Base-by-base conservation (phyloP, 2,888 invertebrate genomes). In the Sipunculus nudus region DNA sequence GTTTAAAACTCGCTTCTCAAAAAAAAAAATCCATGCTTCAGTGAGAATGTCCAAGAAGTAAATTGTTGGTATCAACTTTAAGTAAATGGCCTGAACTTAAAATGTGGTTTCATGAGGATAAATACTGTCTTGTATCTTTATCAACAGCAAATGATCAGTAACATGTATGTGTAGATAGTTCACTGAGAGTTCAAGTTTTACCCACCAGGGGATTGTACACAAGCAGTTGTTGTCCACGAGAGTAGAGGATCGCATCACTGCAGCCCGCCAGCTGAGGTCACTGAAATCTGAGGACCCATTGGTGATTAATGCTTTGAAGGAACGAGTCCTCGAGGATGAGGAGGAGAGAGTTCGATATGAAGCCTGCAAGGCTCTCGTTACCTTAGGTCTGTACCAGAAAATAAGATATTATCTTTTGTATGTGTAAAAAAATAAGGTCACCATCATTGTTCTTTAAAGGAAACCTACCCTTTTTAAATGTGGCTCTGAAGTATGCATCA, bases 281-380 rank as follows among this genome's bases (percentile, higher is more conserved):
- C 63, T 81, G 47, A 54, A 75, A 2, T 77, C 78, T 71, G 75
- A 78, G 5, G 81, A 81, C 68, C 71, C 79, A 6, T 78, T 79
- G 78, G 80, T 80, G 29, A 68, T 76, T 55, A 77, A 67, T 72
- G 78, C 78, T 2, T 68, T 81, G 31, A 77, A 76, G 56, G 76
- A 78, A 38, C 63, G 75, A 35, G 65, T 79, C 46, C 63, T 71
- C 26, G 56, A 64, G 16, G 80, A 80, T 63, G 70, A 73, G 21
- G 76, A 76, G 21, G 63, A 74, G 21, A 63, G 78, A 48, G 78
- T 79, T n/a, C 70, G 72, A 54, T 82, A 79, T 64, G 82, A 81
- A 60, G 73, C 78, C 25, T 73, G 77, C 8, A 80, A 80, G 53
- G 74, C 81, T 21, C 77, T 82, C 8, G 71, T 80, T 50, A 64